Evolutionary conservation across 2,888 invertebrate species (phyloP).

Genomic region (Polymixis lichenea): DNA sequence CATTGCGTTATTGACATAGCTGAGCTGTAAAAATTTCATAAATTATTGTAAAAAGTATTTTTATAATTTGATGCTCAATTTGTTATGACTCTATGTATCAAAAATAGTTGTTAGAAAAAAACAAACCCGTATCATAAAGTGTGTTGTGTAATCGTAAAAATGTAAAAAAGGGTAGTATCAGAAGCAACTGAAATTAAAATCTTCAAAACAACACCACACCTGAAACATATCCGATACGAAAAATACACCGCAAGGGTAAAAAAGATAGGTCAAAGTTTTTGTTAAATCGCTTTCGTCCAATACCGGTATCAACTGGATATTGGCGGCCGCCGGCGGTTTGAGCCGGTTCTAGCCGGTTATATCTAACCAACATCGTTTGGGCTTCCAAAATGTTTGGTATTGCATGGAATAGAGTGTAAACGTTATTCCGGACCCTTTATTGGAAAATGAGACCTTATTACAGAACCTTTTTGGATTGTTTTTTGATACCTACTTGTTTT

Average conservation of each 20-base stretch:
- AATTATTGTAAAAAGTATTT: too few species aligned
- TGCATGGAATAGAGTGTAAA: constrained; percentile 52
- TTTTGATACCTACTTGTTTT: constrained; percentile 12
- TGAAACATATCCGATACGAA: constrained; percentile 30
- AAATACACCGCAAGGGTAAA: constrained; percentile 47
- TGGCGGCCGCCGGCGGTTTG: constrained; percentile 63
- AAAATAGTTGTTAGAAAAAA: too few species aligned
- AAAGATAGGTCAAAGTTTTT: constrained; percentile 43
- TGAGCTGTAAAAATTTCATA: too few species aligned
- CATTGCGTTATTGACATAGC: too few species aligned
- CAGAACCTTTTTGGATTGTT: constrained; percentile 40
- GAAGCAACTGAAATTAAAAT: not conserved
- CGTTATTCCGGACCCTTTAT: constrained; percentile 41
- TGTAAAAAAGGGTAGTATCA: too few species aligned
- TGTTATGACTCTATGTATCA: too few species aligned
- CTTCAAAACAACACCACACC: not conserved
- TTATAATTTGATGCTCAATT: too few species aligned
- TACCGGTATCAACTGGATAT: constrained; percentile 67
- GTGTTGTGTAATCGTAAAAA: not conserved
- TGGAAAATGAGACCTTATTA: constrained; percentile 42
- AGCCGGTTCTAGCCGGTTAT: constrained; percentile 53
- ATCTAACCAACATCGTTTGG: constrained; percentile 48
- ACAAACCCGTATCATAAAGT: too few species aligned
- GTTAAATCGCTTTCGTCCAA: constrained; percentile 64
- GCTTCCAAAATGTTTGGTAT: constrained; percentile 50